Evolutionary conservation across 2,888 invertebrate species (phyloP), one percentile per base, ranked within the genome.

Genomic region (Belgica antarctica): DNA sequence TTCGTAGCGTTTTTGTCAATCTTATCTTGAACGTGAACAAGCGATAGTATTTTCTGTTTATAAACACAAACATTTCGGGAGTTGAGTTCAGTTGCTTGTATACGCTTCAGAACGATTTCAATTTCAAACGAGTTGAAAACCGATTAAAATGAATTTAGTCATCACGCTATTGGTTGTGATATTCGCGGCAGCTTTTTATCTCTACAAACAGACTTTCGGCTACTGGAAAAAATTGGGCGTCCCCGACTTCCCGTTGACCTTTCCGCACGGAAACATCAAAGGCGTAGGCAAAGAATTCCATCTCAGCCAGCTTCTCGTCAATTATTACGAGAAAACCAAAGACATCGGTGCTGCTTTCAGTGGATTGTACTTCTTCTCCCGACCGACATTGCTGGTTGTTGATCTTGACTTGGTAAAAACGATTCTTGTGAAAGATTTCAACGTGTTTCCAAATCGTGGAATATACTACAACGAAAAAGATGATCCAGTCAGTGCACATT

Each of bases 361-460:
- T 8, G 70, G 70, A 12, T 2, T 62, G 24, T 70, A 70, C 28
- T 25, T 19, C 2, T 62, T 17, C 15, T n/a, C 22, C 10, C n/a
- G 22, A 1, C 74, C 74, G 2, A 47, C 19, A 0, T 57, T 74
- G 4, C 1, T 75, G 0, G 46, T 75, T 1, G 72, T 74, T 27
- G 75, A 76, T 62, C 72, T 75, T 2, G 75, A 76, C 1, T n/a
- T 75, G 1, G 72, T 75, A 10, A 75, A 74, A 62, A 68, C 22
- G 5, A 59, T 75, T 8, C 36, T 76, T 4, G 73, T 74, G 2
- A 74, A 75, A 41, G 76, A 76, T 47, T 76, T 76, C 62, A 47
- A 61, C 0, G 72, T 73, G 34, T 76, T 76, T 71, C 73, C 73
- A 5, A 74, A 75, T 70, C 74, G 74, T 63, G 74, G 74, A 4